Evolutionary conservation across 2,797 vertebrate genomes (phyloP).

Genomic region (Calcarius lapponicus): DNA sequence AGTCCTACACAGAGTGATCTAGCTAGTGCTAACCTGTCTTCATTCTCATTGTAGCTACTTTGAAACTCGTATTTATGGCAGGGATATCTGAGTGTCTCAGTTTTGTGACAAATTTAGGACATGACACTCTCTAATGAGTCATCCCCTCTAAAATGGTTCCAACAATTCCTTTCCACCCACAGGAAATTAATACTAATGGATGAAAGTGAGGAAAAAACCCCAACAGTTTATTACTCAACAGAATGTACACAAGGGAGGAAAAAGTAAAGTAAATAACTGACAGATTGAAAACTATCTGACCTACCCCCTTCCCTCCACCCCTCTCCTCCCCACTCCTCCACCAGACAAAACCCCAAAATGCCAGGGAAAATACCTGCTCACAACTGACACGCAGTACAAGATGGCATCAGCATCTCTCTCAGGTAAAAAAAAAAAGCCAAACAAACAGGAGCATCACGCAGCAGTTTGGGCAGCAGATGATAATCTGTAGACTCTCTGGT

Average conservation of each 20-base stretch:
- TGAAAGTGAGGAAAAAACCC: neutral
- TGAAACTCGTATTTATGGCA: neutral
- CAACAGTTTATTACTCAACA: neutral
- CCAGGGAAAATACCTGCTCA: neutral
- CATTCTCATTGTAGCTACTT: rapidly evolving
- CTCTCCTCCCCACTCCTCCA: too few relatives aligned
- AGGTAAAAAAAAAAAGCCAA: neutral
- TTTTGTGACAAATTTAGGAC: neutral
- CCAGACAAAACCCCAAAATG: neutral
- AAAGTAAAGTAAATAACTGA: neutral
- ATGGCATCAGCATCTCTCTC: neutral
- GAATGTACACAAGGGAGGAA: neutral
- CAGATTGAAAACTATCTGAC: neutral
- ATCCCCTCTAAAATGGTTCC: neutral
- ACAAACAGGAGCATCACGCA: neutral
- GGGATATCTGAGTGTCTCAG: neutral
- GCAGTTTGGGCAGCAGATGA: neutral
- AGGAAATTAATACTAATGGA: neutral
- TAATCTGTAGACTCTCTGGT: neutral
- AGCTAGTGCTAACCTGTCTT: rapidly evolving
- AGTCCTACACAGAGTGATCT: neutral
- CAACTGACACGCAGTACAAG: neutral
- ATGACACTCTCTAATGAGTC: neutral
- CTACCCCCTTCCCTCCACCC: rapidly evolving
- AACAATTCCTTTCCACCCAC: neutral